Base-by-base conservation (phyloP, 2,888 invertebrate species). In the Pyralis farinalis region DNA sequence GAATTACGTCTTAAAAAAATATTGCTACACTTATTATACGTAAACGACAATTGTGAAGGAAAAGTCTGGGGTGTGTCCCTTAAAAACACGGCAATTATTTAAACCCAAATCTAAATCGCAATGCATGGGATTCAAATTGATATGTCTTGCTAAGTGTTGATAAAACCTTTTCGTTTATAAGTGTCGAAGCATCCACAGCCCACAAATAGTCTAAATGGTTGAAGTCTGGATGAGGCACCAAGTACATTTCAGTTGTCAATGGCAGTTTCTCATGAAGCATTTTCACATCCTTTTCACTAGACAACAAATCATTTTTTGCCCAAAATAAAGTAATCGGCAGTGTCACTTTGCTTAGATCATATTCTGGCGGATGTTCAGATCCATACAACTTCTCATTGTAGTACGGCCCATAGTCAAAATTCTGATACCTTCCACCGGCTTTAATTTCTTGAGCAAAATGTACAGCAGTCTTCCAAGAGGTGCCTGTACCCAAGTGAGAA, bases 171-270 rank as follows among this genome's bases (percentile, higher is more conserved):
- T 88, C 50, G 58, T 94, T 94, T 0, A 94, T 72, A 16, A 94
- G 68, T 34, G 72, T 72, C 0, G 90, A 85, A 0, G 91, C 92
- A 50, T 94, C 91, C 11, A 81, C 84, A 0, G 91, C 94, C 90
- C 91, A 94, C 6, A 94, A 62, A 62, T 93, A 95, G 66, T 95
- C 95, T 22, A 94, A 72, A 61, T 95, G 95, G 64, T 93, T 94
- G 59, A 94, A 95, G 16, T 91, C 82, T 0, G 90, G 75, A 42
- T 89, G 86, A 0, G 92, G 87, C 0, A 95, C 89, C 52, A 90
- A 73, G 53, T 90, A 91, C 55, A 88, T 69, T 4, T 90, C 91
- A 3, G 91, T 77, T 1, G 79, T 73, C 0, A 34, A 70, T 0
- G 90, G 84, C 25, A 95, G 55, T 35, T 73, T 72, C 0, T 75